Evolutionary conservation across 2,888 invertebrate species (phyloP), one percentile per base, ranked within the genome.

Genomic region (Drosophila aldrichi): DNA sequence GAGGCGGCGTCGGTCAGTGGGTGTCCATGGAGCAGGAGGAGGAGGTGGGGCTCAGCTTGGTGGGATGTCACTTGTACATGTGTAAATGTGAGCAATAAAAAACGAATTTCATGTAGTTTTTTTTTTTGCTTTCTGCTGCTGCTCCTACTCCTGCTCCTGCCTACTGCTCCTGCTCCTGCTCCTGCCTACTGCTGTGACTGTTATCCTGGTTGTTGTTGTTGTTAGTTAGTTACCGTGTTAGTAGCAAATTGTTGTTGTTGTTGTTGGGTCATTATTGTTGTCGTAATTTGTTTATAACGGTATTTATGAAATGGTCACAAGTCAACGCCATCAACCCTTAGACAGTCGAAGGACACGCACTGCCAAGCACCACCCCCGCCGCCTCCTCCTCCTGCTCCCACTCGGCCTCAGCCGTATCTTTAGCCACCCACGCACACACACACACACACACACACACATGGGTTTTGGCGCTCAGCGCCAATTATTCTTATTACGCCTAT

Each of bases 291-390:
- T 89, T 86, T 88, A 89, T 89, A 79, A 84, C 86, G 82, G 83
- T 86, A 88, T 89, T 89, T 90, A 89, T 88, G 90, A 90, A 91
- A 90, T 90, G 91, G 91, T 91, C 91, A 91, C 91, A 91, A 91
- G 90, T 91, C 91, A 91, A 91, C 91, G 91, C 8, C n/a, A 14
- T n/a, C 72, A 74, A 74, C 72, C 72, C 72, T 73, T 68, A 56
- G 49, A 74, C 78, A 65, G 63, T 52, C 66, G 22, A 38, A 62
- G 54, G 54, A 73, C 88, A 86, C 87, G 83, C 89, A 82, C 75
- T 54, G 43, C 18, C 34, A 32, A 32, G 32, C 48, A 49, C 18
- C 16, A 2, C 12, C 38, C 43, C n/a, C 25, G 25, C 5, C 25
- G 6, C 25, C 5, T 10, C 1, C 5, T 10, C 2, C 29, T 9